Evolutionary conservation across 2,888 invertebrate genomes (phyloP), one percentile per base, ranked within the genome.

Genomic region (Drosophila falleni): DNA sequence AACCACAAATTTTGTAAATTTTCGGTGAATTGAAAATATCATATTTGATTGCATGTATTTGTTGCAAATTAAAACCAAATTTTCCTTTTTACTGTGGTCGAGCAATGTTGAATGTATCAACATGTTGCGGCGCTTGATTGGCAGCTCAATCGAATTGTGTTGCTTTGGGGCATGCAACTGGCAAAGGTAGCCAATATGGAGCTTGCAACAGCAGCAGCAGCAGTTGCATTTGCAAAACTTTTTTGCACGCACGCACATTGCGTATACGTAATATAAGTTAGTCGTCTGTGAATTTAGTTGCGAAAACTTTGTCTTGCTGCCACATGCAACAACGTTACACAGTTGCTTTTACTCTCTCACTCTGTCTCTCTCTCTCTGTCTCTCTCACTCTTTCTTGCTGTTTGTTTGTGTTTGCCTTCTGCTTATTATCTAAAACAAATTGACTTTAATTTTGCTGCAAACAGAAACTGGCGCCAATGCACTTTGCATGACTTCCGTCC

Each of bases 381-480:
- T 19, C 3, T 50, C 9, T 31, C 41, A 37, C 37, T 26, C 31
- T 10, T 4, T 23, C 23, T 23, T 23, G 19, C 19, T 26, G 46
- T 29, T 39, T 71, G 33, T 39, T 26, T 68, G 19, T 54, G 31
- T 56, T 66, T 71, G 47, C 56, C 39, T 58, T 63, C 59, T 46
- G 55, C 71, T 80, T 80, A 78, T 86, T 78, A 82, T 71, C 72
- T 69, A 80, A n/a, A 85, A 73, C 83, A 88, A 84, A 84, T 84
- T 87, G 82, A 74, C 86, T 82, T 82, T 73, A 71, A 76, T 89
- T 78, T 62, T 59, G 62, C 56, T 46, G 65, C 66, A 64, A 68
- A 60, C 61, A 50, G 62, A 50, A 71, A 67, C 62, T 74, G 77
- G 68, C 75, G 70, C 59, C 67, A 26, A 19, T 68, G 74, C 72